A percentile compares a stretch with the other conserved stretches of the same genome.
Evolutionary conservation across 2,888 invertebrate genomes (phyloP).

Genomic region (Polymixis lichenea): DNA sequence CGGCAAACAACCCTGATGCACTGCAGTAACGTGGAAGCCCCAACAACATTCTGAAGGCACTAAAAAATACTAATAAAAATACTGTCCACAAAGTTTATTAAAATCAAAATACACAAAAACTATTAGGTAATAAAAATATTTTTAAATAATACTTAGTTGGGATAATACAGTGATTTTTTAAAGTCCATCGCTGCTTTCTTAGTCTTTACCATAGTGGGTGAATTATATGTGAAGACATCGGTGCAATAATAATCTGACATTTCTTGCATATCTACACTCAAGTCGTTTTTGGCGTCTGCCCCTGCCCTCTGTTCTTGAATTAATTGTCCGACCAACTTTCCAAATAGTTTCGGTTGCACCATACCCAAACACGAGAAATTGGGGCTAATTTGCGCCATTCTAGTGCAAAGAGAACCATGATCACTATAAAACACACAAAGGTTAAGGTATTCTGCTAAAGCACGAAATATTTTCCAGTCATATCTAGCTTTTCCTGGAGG

Average conservation of each 20-base stretch:
- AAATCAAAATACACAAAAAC: constrained; percentile 24
- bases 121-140: constrained; percentile 8
- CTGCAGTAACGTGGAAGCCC: too few relatives aligned
- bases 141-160: constrained; percentile 52
- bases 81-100: constrained; percentile 27
- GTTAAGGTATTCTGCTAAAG: constrained; percentile 81
- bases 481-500: constrained; percentile 98
- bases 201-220: constrained; percentile 82
- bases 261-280: constrained; percentile 77
- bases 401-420: constrained; percentile 70
- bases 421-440: constrained; percentile 78
- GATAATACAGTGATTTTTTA: constrained; percentile 70
- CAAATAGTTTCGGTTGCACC: constrained; percentile 78
- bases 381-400: constrained; percentile 83
- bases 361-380: constrained; percentile 76
- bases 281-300: background rate
- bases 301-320: constrained; percentile 30
- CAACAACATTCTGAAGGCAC: too few relatives aligned
- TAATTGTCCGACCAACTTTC: constrained; percentile 66
- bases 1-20: too few relatives aligned
- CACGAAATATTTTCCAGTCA: constrained; percentile 98
- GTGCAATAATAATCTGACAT: constrained; percentile 84
- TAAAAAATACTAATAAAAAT: background rate
- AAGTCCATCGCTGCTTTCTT: constrained; percentile 76
- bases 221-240: constrained; percentile 83